Evolutionary conservation across 2,888 invertebrate genomes (phyloP).

Genomic region (Phania funesta): DNA sequence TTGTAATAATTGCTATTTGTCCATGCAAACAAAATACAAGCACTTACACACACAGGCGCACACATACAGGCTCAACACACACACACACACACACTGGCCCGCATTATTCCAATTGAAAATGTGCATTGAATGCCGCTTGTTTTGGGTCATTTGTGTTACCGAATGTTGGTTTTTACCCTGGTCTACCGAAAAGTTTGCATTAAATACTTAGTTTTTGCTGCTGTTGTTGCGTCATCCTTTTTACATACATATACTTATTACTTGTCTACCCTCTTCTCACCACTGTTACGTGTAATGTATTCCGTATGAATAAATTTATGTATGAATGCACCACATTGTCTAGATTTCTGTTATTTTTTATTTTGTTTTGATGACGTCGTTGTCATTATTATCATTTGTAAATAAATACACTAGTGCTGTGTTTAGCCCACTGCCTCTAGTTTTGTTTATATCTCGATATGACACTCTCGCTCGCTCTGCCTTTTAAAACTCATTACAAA

Average conservation of each 20-base stretch:
- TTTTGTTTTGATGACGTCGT: constrained; percentile 5
- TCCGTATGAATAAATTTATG: constrained; percentile 27
- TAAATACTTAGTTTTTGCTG: constrained; percentile 25
- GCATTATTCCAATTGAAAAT: constrained; percentile 40
- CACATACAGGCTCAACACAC: not conserved
- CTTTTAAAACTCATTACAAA: not conserved
- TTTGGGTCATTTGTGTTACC: constrained; percentile 67
- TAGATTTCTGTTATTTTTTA: constrained; percentile 5
- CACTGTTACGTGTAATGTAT: constrained; percentile 35
- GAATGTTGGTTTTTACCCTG: constrained; percentile 66
- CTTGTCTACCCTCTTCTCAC: not conserved
- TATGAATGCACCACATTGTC: constrained; percentile 23
- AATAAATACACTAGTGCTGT: constrained; percentile 15
- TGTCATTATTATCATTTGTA: constrained; percentile 44
- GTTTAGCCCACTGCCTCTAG: not conserved
- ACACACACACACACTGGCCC: not conserved
- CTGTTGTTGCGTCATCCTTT: constrained; percentile 15
- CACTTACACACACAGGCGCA: not conserved
- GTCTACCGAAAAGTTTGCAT: constrained; percentile 65
- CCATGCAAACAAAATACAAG: not conserved
- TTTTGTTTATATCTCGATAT: not conserved
- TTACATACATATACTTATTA: not conserved
- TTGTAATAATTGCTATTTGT: constrained; percentile 43
- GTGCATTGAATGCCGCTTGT: constrained; percentile 61
- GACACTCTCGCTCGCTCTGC: not conserved